Base-by-base conservation (phyloP, 2,797 vertebrate genomes). In the Tangara arthus region DNA sequence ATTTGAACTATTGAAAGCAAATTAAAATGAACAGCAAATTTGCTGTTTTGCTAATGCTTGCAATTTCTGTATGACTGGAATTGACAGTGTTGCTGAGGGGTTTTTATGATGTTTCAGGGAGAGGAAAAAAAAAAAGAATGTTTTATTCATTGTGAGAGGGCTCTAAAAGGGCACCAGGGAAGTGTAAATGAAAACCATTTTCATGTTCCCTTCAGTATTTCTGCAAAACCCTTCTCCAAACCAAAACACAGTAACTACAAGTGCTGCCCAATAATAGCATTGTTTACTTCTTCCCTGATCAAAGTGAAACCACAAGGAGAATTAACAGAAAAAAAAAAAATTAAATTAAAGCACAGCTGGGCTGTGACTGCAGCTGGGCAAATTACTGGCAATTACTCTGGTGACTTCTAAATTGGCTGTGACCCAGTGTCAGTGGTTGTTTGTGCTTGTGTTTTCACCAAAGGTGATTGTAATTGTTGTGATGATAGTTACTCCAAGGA, bases 381-480 rank as follows among this genome's bases (percentile, higher is more conserved):
- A 95, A 95, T 94, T 92, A 73, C 79, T 77, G 63, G 75, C 73
- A 95, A 75, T 95, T 95, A 71, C 50, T 75, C 53, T 72, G 26
- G 61, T 94, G 75, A 90, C 42, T 92, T 87, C 75, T 85, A 92
- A 95, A 93, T 83, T 93, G 84, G 83, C 90, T 15, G 4, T 85
- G 89, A 94, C 87, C 65, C 35, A 75, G 50, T 83, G 82, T 87
- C 82, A 85, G 76, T 87, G 46, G 57, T 35, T 91, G 64, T 77
- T 92, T 57, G 15, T 50, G 42, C 76, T 30, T 69, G 44, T 85
- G 24, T 75, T 91, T 93, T 85, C 69, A 77, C 64, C 10, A 8
- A 71, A 94, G 42, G 35, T 89, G 65, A 89, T 70, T 65, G 26
- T 65, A 93, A 78, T 89, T 75, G 49, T 90, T 73, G 64, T 68